Base-by-base conservation (phyloP, 1,140 invertebrate genomes). In the Proctacanthus coquilletti region DNA sequence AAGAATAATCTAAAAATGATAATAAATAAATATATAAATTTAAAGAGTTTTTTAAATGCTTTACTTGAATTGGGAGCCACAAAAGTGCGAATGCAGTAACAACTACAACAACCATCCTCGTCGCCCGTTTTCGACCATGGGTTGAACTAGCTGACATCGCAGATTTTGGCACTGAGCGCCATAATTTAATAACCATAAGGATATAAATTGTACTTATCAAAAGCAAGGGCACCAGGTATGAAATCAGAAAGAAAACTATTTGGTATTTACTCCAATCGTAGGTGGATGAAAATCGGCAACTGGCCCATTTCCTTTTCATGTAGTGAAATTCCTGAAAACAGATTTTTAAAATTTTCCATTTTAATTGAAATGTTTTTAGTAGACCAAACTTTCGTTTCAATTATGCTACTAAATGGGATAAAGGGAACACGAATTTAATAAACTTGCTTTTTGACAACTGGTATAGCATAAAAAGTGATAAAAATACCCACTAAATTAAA, bases 61-160 rank as follows among this genome's bases (percentile, higher is more conserved):
- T 31, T 58, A 45, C 69, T 70, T 94, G 91, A 49, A 96, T 82
- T 1, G 92, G 92, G 51, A 83, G 79, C 93, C 93, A 97, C 62
- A 92, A 93, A 15, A 91, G 68, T 11, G 91, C 91, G 55, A 96
- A 97, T 18, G 92, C 89, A 6, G 87, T 79, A 3, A 96, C 87
- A 4, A 97, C 89, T 5, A 93, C 81, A 9, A 94, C 72, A 2
- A 97, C 88, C 69, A 97, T 80, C 42, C 85, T 68, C 1, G 91
- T 96, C 1, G 94, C 92, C 40, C 89, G 70, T 60, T 81, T 83
- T 57, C 89, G 88, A 11, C 86, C 84, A 32, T 84, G 69, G 31
- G 85, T 64, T 42, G 68, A 70, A 46, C 71, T 68, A 10, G 68
- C 67, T 18, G 70, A 72, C 45, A 71, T 68, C 32, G 70, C 71